Base-by-base conservation (phyloP, 2,797 vertebrate species). In the Botia almorhae region DNA sequence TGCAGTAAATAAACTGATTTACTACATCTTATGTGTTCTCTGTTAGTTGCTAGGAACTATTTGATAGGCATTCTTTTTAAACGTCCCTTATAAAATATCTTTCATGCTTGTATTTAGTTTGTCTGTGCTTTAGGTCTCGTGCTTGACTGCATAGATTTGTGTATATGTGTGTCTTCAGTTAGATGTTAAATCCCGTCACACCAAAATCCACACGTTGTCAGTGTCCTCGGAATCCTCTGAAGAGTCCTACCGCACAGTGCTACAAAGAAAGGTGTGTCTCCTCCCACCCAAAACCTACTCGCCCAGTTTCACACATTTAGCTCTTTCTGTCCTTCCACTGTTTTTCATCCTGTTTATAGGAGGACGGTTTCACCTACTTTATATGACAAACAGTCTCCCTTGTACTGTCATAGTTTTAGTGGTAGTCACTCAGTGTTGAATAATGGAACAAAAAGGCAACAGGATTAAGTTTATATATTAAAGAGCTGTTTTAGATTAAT, bases 171-270 rank as follows among this genome's bases (percentile, higher is more conserved):
- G 64, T 87, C 76, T 88, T 63, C 84, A 94, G 92, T 85, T 94
- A 82, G 95, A 96, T 84, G 88, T 93, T 76, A 90, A 92, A 61
- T 92, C 92, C n/a, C 92, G 87, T 85, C 91, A 94, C 82, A 95
- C 91, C 88, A 94, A 95, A 90, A 94, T 97, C 90, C 96, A 97
- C 85, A 95, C 95, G 0, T 90, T 96, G 75, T 97, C 97, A 13
- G 78, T 95, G 83, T 96, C 95, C 85, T 96, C 96, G 0, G 95
- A 96, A 81, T 95, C 96, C 85, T 92, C 96, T 0, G 94, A 96
- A 1, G 94, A 95, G 72, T 96, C 96, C 84, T 96, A 94, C 50
- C 93, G 93, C 85, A 97, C 96, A 75, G 93, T 97, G 78, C 93
- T 89, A 75, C 91, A 92, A 0, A 93, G 95, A 43, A 95, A 96